These are phyloP conservation scores for Anthonomus grandis DNA, from an alignment of 1,140 invertebrate genomes.

Conservation along the genomic window DNA sequence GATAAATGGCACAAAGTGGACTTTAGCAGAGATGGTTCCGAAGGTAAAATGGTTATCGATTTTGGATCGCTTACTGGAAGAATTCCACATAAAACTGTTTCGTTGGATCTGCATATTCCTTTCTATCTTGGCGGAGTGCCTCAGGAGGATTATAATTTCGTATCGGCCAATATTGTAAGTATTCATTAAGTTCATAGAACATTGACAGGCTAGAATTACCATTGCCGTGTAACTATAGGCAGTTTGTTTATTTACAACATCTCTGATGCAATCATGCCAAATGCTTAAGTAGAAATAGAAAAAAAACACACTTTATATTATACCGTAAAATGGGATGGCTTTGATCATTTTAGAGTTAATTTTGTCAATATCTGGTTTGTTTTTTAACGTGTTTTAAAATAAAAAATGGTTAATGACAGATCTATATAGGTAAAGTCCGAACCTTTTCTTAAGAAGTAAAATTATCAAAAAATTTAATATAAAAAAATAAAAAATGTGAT, in stretches of 20 bases:
- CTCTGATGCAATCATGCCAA: conserved; percentile 14
- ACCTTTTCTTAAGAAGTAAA: background rate
- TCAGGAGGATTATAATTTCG: conserved; percentile 34
- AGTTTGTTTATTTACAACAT: background rate
- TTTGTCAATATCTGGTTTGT: too few relatives aligned
- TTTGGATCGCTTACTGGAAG: conserved; percentile 55
- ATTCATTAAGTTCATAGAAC: conserved; percentile 3
- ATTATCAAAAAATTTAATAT: background rate
- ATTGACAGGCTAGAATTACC: too few relatives aligned
- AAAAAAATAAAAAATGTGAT: background rate
- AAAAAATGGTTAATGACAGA: background rate
- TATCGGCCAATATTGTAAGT: conserved; percentile 47
- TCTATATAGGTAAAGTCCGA: background rate
- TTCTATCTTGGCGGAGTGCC: conserved; percentile 74
- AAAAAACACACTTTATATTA: too few relatives aligned
- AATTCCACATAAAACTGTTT: conserved; percentile 56
- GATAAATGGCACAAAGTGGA: conserved; percentile 80
- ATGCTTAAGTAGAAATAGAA: background rate
- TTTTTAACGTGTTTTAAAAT: background rate
- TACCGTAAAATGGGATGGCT: too few relatives aligned
- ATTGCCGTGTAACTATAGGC: too few relatives aligned
- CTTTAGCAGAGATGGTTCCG: conserved; percentile 56
- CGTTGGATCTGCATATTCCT: conserved; percentile 65
- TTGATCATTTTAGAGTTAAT: background rate
- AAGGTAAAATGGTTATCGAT: conserved; percentile 69